Conservation (phyloP, 2,888 invertebrate species). For the Agrochola macilenta region DNA sequence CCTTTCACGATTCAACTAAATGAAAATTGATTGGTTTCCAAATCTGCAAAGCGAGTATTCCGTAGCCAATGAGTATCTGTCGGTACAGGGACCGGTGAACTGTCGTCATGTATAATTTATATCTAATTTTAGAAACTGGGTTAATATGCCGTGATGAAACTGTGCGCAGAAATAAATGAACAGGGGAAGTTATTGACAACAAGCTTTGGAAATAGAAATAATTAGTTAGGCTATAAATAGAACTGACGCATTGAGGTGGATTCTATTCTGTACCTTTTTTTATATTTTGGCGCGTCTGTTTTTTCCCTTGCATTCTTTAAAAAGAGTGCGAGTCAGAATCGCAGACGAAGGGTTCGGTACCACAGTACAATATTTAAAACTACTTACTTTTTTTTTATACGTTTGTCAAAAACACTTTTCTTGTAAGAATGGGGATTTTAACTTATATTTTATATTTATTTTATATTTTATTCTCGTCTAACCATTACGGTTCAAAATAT, state of each 20-base stretch:
- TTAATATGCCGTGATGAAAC: conserved; percentile 58
- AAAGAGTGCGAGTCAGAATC: too few relatives aligned
- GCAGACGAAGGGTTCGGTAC: too few relatives aligned
- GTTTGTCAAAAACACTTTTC: too few relatives aligned
- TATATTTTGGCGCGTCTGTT: too few relatives aligned
- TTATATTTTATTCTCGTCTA: too few relatives aligned
- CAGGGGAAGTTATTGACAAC: conserved; percentile 3
- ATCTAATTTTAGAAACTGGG: conserved; percentile 52
- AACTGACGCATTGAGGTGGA: neutral
- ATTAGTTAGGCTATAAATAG: conserved; percentile 20
- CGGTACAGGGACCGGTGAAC: conserved; percentile 8
- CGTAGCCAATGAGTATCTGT: conserved; percentile 8
- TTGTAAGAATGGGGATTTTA: too few relatives aligned
- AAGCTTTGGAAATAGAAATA: conserved; percentile 15
- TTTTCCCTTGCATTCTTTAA: too few relatives aligned
- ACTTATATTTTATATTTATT: too few relatives aligned
- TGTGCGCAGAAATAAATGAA: conserved; percentile 30
- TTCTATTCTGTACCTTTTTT: neutral
- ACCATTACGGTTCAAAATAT: too few relatives aligned
- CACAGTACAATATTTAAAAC: too few relatives aligned
- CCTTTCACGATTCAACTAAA: conserved; percentile 1
- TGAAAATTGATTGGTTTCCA: conserved; percentile 9
- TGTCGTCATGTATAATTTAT: conserved; percentile 44
- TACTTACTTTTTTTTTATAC: too few relatives aligned
- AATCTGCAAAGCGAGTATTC: conserved; percentile 2